Evolutionary conservation across 2,113 vertebrate species (phyloP), one percentile per base, ranked within the genome.

Genomic region (Laticauda colubrina): DNA sequence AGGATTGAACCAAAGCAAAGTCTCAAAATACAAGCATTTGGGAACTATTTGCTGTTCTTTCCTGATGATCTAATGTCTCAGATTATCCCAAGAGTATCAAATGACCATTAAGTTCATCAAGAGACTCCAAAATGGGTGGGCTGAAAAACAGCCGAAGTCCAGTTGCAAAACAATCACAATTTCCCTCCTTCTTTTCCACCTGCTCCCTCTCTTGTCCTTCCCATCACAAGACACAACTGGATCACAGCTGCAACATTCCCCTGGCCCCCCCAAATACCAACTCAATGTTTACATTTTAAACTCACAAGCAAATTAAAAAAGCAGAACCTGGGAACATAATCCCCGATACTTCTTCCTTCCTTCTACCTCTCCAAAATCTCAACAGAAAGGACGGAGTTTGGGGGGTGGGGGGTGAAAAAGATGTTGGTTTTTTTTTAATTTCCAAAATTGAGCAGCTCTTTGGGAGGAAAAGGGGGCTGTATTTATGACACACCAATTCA

Each of bases 401-500:
- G 48, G 48, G 48, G 34, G 43, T 45, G 45, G 61, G 3, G 61
- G 3, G 1, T 26, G 1, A n/a, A 69, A 69, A 69, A 34, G 23
- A 23, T 59, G 51, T 3, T 3, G 26, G 10, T 3, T 61, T 26
- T 9, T 24, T 61, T 26, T 26, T 26, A 24, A 61, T 26, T 61
- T 26, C 98, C 98, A 97, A 94, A 96, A 97, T 90, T 94, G 96
- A 96, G 34, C 96, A 95, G 96, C 97, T 97, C 97, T 97, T 97
- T 97, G 93, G 97, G 12, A 8, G 97, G 55, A 4, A 0, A 1
- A 4, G 7, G 54, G 39, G 96, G 97, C 97, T 97, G 96, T 95
- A 98, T 98, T 97, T 96, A 98, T 97, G 97, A 96, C 96, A 96
- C 92, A 95, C 94, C 96, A 98, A 98, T 97, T 98, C 95, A 97